Percentiles rank a stretch among this genome's conserved stretches.
Conservation (phyloP, 1,140 invertebrate genomes). For the Caenorhabditis brenneri region DNA sequence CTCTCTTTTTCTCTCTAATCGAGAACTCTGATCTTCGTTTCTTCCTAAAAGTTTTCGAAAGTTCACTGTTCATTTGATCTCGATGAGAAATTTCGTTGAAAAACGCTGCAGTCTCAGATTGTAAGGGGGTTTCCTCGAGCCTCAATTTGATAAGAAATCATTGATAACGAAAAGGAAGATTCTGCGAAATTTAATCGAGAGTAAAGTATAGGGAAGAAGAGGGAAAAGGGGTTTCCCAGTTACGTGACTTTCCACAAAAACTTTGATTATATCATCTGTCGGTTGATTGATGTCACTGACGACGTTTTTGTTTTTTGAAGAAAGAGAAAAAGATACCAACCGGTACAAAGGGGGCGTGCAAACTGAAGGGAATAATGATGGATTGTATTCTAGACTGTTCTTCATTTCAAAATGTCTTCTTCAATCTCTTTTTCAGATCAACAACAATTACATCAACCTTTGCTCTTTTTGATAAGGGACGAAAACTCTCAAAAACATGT, state of each 20-base stretch:
- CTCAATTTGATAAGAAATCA: slow-evolving; percentile 22
- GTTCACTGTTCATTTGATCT: slow-evolving; percentile 39
- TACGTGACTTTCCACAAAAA: slow-evolving; percentile 24
- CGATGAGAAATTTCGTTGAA: slow-evolving; percentile 2
- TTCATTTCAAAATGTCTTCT: neutral
- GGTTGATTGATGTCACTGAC: neutral
- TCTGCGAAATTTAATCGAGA: neutral
- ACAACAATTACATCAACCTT: neutral
- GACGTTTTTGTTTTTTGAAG: neutral
- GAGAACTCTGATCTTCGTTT: slow-evolving; percentile 19
- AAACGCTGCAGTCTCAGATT: slow-evolving; percentile 17
- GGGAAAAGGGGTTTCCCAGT: slow-evolving; percentile 15
- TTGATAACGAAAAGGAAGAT: neutral
- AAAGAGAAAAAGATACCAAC: neutral
- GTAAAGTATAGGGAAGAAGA: neutral
- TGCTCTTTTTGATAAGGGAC: slow-evolving; percentile 6
- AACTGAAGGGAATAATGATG: neutral
- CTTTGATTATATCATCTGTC: neutral
- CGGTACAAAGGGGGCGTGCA: neutral
- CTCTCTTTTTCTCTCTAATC: neutral
- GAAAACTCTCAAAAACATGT: neutral
- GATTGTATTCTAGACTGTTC: neutral
- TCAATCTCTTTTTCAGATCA: neutral
- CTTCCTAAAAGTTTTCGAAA: no score
- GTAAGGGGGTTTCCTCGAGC: slow-evolving; percentile 22